Base-by-base conservation (phyloP, 2,797 vertebrate genomes). In the Adrianichthys oophorus region DNA sequence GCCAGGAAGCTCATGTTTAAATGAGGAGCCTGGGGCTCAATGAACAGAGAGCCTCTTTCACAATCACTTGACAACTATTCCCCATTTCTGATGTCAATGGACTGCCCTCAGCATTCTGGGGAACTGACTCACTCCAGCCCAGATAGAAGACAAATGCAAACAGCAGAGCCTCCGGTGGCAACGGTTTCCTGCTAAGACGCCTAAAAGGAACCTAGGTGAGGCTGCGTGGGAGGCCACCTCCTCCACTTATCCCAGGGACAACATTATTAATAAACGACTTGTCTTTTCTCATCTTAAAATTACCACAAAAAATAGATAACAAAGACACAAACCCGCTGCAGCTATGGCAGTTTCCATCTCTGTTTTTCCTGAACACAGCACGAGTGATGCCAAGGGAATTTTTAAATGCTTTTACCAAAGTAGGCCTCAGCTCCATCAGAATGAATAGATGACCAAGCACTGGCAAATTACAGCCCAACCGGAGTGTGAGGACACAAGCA, bases 1-100 rank as follows among this genome's bases (percentile, higher is more conserved):
- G 82, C 85, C 86, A 87, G 85, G 86, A 87, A 86, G 83, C 86
- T 88, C 84, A 87, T 90, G 85, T 90, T 87, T 87, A 90, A 90
- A 88, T 83, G 80, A 86, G 74, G 76, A 89, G 84, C 83, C 84
- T 76, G 53, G 21, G 74, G 81, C 83, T 83, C 84, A 79, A 85
- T 81, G 86, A 86, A 87, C 87, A 89, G 75, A 88, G 78, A 84
- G 71, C 60, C 76, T 87, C 87, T 89, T 90, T 91, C 84, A 89
- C 82, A 86, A 88, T 88, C 83, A 83, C 84, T 82, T 74, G 79
- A 86, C 85, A 84, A 80, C 82, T 83, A 83, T 87, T 87, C 80
- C 80, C 84, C 78, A 85, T 71, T 64, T 82, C 81, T 87, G 79
- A 88, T 87, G 83, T 91, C 86, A 91, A 78, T 72, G 68, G 72